Evolutionary conservation across 2,888 invertebrate species (phyloP), one percentile per base, ranked within the genome.

Genomic region (Luperina nickerlii): DNA sequence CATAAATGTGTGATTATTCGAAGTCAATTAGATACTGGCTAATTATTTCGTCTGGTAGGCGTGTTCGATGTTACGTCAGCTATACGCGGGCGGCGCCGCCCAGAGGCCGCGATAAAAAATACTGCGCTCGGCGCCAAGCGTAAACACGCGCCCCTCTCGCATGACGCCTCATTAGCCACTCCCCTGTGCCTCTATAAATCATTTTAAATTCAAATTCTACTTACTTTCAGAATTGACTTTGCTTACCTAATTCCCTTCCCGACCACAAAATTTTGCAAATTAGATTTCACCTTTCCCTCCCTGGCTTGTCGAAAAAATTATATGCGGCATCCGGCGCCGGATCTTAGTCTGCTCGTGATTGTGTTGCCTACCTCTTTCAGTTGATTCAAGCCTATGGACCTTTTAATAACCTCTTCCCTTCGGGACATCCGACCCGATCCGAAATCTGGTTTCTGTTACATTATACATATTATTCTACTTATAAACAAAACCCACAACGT

Each of bases 121-220:
- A 91, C 90, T 71, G 92, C 91, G 90, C 62, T 91, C 89, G 91
- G 89, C 93, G 91, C 93, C 90, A 93, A 93, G 93, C 94, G 94
- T 95, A 95, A 96, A 96, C 95, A 96, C 94, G 94, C 95, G 95
- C 96, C 96, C 96, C 96, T 95, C 95, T 95, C 94, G 95, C 95
- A 95, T 96, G 96, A 95, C 94, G 96, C 95, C 96, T 97, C 96
- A 96, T 97, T 96, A 97, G 96, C 96, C 96, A 95, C 96, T 96
- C 96, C 96, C 96, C 95, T 93, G 93, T 92, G 92, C 95, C 92
- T 95, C 95, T 95, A 96, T 96, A 96, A 96, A 97, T 96, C 96
- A 97, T 96, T 96, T 96, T 95, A 96, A 96, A 96, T 96, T 97
- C 96, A 96, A 96, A 96, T 96, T 96, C 93, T 96, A 96, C 96